Evolutionary conservation across 2,797 vertebrate species (phyloP), one percentile per base, ranked within the genome.

Genomic region (Scleropages formosus): DNA sequence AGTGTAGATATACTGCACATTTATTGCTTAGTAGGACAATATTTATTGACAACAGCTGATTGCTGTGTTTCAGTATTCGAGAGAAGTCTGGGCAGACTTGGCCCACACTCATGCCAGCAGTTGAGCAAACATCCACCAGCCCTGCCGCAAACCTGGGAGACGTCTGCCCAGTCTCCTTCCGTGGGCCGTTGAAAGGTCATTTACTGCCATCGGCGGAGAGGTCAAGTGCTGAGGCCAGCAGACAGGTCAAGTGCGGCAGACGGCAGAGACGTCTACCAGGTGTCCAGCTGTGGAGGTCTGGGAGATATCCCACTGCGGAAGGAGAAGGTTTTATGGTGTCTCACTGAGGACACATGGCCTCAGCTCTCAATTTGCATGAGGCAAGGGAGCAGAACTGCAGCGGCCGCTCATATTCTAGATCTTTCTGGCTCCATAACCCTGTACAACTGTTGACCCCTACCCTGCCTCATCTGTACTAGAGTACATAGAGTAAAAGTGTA

Each of bases 11-110:
- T 39, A 39, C 2, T 39, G 31, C 39, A 39, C 20, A 44, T 67
- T 67, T 67, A 67, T 67, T 18, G 39, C 9, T 67, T 9, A 62
- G n/a, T 12, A 9, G 59, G 59, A 44, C 59, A 62, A 24, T 18
- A 6, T 24, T 72, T 46, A 44, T 63, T n/a, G 59, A 31, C 60
- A 74, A 16, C 46, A 31, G 16, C 39, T 47, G 72, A 73, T 60
- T 46, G 44, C 31, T 13, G 39, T 20, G 22, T n/a, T 53, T 53
- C 53, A 66, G 62, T 49, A 44, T 6, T 44, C 24, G 15, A 73
- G 72, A 59, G 44, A 0, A 49, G 44, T 58, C 47, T 58, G 26
- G 62, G 61, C 73, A 74, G 47, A 63, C 49, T 12, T 56, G 49
- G 1, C 11, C 51, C 16, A 46, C 39, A 56, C 3, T 3, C 26